A percentile compares a stretch with the other conserved stretches of the same genome.
phyloP scores from a whole-genome alignment of 2,888 invertebrate genomes.

The Elegia similella region DNA sequence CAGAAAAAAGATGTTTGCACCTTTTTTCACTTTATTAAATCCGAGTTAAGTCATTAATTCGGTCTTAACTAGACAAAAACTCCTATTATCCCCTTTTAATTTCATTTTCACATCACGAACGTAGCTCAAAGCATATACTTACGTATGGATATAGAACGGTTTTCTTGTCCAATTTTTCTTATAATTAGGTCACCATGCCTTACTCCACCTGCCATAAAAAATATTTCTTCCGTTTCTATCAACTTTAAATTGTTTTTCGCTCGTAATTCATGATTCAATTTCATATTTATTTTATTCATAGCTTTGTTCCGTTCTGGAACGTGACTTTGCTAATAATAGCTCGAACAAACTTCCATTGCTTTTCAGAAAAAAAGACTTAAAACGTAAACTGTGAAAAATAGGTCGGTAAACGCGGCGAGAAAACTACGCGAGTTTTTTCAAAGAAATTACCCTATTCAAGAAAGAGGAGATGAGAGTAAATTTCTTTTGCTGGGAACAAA shows the following conservation, averaged over 20 bases:
- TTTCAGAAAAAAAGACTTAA: constrained; percentile 38
- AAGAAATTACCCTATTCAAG: constrained; percentile 64
- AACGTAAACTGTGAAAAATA: constrained; percentile 37
- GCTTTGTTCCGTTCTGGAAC: constrained; percentile 16
- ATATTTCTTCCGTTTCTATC: background rate
- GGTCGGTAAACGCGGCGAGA: constrained; percentile 39
- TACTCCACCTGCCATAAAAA: too few species aligned
- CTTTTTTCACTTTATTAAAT: too few species aligned
- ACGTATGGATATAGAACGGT: too few species aligned
- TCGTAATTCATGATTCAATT: constrained; percentile 14
- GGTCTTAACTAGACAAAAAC: too few species aligned
- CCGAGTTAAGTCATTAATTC: too few species aligned
- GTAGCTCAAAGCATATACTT: too few species aligned
- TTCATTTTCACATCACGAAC: too few species aligned
- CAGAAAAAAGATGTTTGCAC: too few species aligned
- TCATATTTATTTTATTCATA: constrained; percentile 19
- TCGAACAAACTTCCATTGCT: constrained; percentile 10
- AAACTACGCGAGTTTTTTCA: constrained; percentile 50
- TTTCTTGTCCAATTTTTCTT: too few species aligned
- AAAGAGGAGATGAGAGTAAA: constrained; percentile 63
- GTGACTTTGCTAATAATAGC: constrained; percentile 16
- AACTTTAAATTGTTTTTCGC: constrained; percentile 11
- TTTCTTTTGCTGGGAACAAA: constrained; percentile 73
- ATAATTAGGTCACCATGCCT: too few species aligned
- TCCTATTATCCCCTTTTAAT: too few species aligned